Conservation (phyloP, 2,888 invertebrate genomes). For the Macaria liturata region DNA sequence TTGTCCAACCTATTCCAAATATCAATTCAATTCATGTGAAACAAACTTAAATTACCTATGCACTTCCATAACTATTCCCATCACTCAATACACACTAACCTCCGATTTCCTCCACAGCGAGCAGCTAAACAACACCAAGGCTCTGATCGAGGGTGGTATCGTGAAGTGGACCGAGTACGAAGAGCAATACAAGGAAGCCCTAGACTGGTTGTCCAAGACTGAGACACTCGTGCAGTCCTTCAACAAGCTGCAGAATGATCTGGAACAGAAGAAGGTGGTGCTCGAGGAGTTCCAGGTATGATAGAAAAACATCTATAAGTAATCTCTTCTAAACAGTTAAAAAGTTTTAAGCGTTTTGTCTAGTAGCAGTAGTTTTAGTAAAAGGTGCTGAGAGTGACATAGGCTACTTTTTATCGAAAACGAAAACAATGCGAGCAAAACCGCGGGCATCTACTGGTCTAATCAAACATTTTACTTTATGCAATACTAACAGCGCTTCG, state of each 20-base stretch:
- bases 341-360: too few species aligned
- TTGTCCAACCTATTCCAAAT: too few species aligned
- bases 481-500: too few species aligned
- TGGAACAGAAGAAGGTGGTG: constrained; percentile 94
- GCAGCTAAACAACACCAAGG: constrained; percentile 90
- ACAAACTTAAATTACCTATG: too few species aligned
- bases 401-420: too few species aligned
- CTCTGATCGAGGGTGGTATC: constrained; percentile 92
- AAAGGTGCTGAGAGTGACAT: too few species aligned
- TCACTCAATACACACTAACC: background rate
- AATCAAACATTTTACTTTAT: too few species aligned
- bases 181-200: constrained; percentile 94
- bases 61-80: background rate
- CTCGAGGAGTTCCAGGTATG: constrained; percentile 93
- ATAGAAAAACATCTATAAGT: background rate
- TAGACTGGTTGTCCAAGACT: constrained; percentile 94
- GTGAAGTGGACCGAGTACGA: constrained; percentile 98
- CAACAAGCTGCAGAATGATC: constrained; percentile 93
- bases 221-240: constrained; percentile 95
- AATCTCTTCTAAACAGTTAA: too few species aligned
- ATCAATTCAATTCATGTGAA: too few species aligned
- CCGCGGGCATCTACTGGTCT: too few species aligned
- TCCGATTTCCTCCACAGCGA: constrained; percentile 78
- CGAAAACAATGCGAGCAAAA: too few species aligned
- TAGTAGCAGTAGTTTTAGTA: too few species aligned